Conservation (phyloP, 2,888 invertebrate genomes). For the Athalia circularis region DNA sequence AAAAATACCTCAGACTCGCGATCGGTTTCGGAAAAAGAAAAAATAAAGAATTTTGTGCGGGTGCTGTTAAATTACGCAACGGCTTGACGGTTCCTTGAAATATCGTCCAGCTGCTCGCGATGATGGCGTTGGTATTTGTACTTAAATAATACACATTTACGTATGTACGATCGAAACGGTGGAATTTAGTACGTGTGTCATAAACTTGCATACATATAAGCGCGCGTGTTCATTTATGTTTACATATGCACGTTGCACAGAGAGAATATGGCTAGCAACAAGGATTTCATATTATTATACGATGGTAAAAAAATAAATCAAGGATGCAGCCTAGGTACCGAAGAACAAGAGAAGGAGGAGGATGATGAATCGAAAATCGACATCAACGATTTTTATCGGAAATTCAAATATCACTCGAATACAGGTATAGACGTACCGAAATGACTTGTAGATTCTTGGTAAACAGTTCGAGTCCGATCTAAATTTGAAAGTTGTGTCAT, state of each 20-base stretch:
- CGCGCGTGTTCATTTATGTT: slow-evolving; percentile 10
- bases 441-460: slow-evolving; percentile 63
- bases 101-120: background rate
- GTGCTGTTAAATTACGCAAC: slow-evolving; percentile 9
- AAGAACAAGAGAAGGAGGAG: background rate
- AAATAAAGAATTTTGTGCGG: background rate
- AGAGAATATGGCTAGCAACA: background rate
- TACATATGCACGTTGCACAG: background rate
- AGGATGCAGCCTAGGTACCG: slow-evolving; percentile 6
- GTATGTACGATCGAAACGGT: background rate
- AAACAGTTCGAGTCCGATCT: slow-evolving; percentile 57
- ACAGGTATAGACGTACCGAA: slow-evolving; percentile 18
- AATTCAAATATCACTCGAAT: slow-evolving; percentile 18
- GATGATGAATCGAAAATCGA: slow-evolving; percentile 19
- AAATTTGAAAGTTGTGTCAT: slow-evolving; percentile 62
- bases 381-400: slow-evolving; percentile 29
- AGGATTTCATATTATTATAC: no score
- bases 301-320: background rate
- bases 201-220: background rate
- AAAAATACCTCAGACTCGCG: background rate
- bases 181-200: background rate
- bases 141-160: background rate
- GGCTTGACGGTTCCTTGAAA: background rate
- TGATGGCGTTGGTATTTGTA: background rate
- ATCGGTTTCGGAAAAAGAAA: background rate